A percentile compares a stretch with the other conserved stretches of the same genome.
These are phyloP conservation scores for Arenaria interpres DNA, from an alignment of 2,113 vertebrate genomes.

Conservation along the genomic window DNA sequence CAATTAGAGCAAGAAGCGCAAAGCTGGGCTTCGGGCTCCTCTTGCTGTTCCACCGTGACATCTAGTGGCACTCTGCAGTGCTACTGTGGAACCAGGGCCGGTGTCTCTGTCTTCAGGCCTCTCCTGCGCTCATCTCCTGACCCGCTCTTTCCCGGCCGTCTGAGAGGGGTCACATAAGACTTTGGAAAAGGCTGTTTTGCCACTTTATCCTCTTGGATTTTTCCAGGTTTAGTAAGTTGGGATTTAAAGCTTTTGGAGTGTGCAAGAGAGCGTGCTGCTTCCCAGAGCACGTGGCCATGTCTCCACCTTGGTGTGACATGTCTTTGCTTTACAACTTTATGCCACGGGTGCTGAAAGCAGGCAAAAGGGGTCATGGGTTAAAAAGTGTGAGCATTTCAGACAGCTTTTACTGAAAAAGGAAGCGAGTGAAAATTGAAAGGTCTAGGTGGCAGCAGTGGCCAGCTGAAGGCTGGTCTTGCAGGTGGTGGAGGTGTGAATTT, in stretches of 20 bases:
- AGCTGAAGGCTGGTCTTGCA: background rate
- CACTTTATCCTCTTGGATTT: background rate
- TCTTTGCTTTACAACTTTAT: background rate
- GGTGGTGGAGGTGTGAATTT: background rate
- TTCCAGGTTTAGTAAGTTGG: background rate
- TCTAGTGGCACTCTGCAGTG: slow-evolving; percentile 32
- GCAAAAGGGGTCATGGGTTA: background rate
- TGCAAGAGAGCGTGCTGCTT: background rate
- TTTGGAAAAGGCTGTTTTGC: background rate
- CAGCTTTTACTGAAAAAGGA: background rate
- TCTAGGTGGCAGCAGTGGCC: background rate
- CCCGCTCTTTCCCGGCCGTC: background rate
- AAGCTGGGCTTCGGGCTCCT: background rate
- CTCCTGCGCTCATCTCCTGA: background rate
- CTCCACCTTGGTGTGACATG: background rate
- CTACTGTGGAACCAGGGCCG: background rate
- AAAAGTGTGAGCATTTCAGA: background rate
- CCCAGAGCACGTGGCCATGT: rapidly evolving
- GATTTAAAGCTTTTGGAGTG: background rate
- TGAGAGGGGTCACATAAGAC: background rate
- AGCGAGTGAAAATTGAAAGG: background rate
- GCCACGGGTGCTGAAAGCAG: background rate
- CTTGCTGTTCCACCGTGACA: slow-evolving; percentile 49
- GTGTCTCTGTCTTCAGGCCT: background rate
- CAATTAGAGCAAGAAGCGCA: background rate